Base-by-base conservation (phyloP, 2,797 vertebrate species). In the Acanthurus leucopareius region DNA sequence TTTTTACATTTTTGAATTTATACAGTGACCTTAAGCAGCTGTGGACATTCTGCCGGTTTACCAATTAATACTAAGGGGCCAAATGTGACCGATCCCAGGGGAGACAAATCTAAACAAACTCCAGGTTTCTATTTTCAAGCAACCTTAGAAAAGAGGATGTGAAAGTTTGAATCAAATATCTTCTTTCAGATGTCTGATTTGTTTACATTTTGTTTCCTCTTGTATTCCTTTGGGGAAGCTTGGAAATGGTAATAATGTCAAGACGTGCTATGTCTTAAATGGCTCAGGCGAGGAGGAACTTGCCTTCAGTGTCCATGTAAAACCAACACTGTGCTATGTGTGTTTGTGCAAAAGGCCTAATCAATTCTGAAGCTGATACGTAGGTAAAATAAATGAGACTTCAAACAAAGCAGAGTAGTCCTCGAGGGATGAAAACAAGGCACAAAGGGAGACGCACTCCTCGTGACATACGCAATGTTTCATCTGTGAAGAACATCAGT, bases 321-420 rank as follows among this genome's bases (percentile, higher is more conserved):
- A 93, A 83, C 89, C 89, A 88, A 90, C 90, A 87, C 77, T 80
- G 74, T 61, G 79, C 84, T 72, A 81, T 7, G 74, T 76, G 77
- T 92, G 91, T 93, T 93, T 92, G 88, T 48, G 78, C 69, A 73
- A 80, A 90, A 88, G 78, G 77, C 69, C 82, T 91, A 93, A 95
- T 96, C 93, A 93, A 90, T 94, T 95, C 84, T 94, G 93, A 93
- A 93, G 90, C 91, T 89, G 92, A 94, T 93, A 92, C 71, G 77
- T 79, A 88, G 91, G 90, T 92, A 90, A 94, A 95, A 95, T 93
- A 94, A 95, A 95, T 94, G 91, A 92, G 88, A 94, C 92, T 95
- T 95, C 92, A 94, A 94, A 95, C 89, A 91, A 85, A 90, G 87
- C 92, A 67, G 93, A 92, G 88, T 83, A 86, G 91, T 91, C 83